Base-by-base conservation (phyloP, 2,888 invertebrate genomes). In the Biston stratarius region DNA sequence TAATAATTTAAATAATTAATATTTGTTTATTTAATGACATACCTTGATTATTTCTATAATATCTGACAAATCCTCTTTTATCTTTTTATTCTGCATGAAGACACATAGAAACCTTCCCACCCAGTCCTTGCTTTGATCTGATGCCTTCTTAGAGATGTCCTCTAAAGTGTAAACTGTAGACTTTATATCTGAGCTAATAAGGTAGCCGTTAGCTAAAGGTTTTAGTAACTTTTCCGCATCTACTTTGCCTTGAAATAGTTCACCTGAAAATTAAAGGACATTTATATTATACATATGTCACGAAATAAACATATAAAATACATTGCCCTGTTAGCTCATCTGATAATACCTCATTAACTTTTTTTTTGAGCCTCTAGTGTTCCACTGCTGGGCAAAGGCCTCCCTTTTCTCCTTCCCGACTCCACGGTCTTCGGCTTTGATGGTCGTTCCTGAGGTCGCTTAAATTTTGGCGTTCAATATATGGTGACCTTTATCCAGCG, bases 31-130 rank as follows among this genome's bases (percentile, higher is more conserved):
- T 24, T 7, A 6, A 7, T 7, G 5, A 73, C 76, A 76, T 72
- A 94, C 95, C 79, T 90, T 87, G 6, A 95, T 67, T 55, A 95
- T 77, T 44, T 85, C 86, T 3, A 87, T 64, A 38, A 95, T 75
- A 45, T 94, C 84, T 0, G 77, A 69, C 1, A 91, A 68, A 76
- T 95, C 94, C 9, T 85, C 83, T 8, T 86, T 88, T 0, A 88
- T 76, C 59, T 89, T 92, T 66, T 89, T 94, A 52, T 91, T 84
- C 5, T 86, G 84, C 69, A 95, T 86, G 69, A 95, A 88, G 6
- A 87, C 83, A 59, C 94, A 86, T 5, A 96, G 77, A 71, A 96
- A 94, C 60, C 94, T 84, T 0, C 96, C 96, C 0, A 94, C 84
- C 87, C 95, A 94, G 77, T 96, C 95, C 47, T 92, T 92, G 34